These are phyloP conservation scores for Lasioglossum baleicum DNA, from an alignment of 1,140 invertebrate genomes.

Conservation along the genomic window DNA sequence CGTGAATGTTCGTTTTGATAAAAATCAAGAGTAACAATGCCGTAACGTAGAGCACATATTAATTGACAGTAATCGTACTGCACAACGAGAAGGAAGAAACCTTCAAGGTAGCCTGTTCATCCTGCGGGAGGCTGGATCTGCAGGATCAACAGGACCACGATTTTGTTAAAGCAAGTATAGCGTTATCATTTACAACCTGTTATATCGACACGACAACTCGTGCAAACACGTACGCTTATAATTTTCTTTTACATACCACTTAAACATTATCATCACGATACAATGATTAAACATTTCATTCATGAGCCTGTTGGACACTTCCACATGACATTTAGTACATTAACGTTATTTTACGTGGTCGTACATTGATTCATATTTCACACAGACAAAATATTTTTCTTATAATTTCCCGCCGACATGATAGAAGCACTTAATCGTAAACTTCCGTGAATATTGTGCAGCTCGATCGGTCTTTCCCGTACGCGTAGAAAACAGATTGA, in stretches of 20 bases:
- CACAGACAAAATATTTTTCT: constrained; percentile 26
- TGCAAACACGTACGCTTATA: constrained; percentile 28
- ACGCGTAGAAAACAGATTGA: constrained; percentile 33
- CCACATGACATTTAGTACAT: constrained; percentile 40
- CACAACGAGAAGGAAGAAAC: constrained; percentile 33
- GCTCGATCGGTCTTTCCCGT: constrained; percentile 28
- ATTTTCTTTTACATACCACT: constrained; percentile 21
- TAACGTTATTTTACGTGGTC: constrained; percentile 37
- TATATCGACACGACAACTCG: constrained; percentile 9
- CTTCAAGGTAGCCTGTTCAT: neutral
- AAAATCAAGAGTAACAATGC: neutral
- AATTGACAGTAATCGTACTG: constrained; percentile 33
- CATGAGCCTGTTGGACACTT: neutral
- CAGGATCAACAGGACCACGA: constrained; percentile 4
- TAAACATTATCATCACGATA: constrained; percentile 51
- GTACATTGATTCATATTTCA: constrained; percentile 21
- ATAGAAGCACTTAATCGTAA: constrained; percentile 27
- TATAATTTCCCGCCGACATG: constrained; percentile 4
- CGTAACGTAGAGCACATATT: constrained; percentile 4
- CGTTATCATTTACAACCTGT: neutral
- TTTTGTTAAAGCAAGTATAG: constrained; percentile 15
- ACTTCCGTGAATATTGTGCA: constrained; percentile 30
- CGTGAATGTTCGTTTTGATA: neutral
- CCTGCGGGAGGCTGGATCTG: constrained; percentile 17
- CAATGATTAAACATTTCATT: constrained; percentile 32